A percentile compares a stretch with the other conserved stretches of the same genome.
Conservation (phyloP, 92 coral and sea anemone genomes). For the Porites divaricata region DNA sequence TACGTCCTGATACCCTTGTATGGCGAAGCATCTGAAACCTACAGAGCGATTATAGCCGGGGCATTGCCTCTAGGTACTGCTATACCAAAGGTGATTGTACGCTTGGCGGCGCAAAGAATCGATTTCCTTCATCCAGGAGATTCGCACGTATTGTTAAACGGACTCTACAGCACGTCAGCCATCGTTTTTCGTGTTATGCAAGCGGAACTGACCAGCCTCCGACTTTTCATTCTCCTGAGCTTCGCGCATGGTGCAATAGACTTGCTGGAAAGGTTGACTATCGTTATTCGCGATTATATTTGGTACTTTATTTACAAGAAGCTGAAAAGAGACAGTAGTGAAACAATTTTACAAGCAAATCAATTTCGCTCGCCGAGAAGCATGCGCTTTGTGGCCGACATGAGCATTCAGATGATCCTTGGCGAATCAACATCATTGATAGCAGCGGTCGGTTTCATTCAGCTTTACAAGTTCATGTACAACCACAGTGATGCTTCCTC, state of each 20-base stretch:
- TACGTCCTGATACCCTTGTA: slow-evolving; percentile 14
- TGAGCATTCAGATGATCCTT: slow-evolving; percentile 69
- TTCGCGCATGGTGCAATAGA: slow-evolving; percentile 60
- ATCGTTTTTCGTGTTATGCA: slow-evolving; percentile 70
- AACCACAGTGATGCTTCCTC: background rate
- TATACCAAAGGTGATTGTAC: slow-evolving; percentile 54
- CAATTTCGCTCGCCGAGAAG: slow-evolving; percentile 67
- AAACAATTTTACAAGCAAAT: background rate
- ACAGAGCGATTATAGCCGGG: slow-evolving; percentile 13
- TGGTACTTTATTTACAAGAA: slow-evolving; percentile 66
- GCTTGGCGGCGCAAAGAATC: slow-evolving; percentile 58
- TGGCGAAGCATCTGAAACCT: background rate
- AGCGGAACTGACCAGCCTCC: slow-evolving; percentile 59
- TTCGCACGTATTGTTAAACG: slow-evolving; percentile 44
- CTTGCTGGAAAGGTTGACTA: slow-evolving; percentile 57
- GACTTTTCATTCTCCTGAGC: slow-evolving; percentile 59
- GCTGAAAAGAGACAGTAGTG: slow-evolving; percentile 12
- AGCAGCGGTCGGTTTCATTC: slow-evolving; percentile 69
- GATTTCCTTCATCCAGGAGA: slow-evolving; percentile 59
- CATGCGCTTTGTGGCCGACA: slow-evolving; percentile 75
- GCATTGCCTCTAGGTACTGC: slow-evolving; percentile 40
- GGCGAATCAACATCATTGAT: slow-evolving; percentile 67
- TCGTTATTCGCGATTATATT: slow-evolving; percentile 60
- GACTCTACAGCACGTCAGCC: slow-evolving; percentile 41
- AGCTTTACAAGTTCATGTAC: slow-evolving; percentile 64